These are phyloP conservation scores for Dendrolimus kikuchii DNA, from an alignment of 1,140 invertebrate genomes.

Conservation along the genomic window DNA sequence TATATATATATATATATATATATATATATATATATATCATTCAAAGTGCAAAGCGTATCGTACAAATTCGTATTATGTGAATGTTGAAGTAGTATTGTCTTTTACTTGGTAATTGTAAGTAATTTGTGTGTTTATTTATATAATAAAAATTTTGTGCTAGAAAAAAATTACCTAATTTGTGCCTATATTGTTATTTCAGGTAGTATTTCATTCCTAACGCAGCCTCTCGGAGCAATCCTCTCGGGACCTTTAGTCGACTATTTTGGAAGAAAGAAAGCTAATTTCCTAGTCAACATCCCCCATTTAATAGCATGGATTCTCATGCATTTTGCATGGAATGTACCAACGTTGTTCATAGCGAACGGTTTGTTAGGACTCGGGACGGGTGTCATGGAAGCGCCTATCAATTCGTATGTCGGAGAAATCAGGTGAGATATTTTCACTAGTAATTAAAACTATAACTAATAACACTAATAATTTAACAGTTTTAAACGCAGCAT, in stretches of 20 bases:
- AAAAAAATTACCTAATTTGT: too few relatives aligned
- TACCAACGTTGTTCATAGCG: slow-evolving; percentile 52
- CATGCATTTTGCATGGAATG: slow-evolving; percentile 72
- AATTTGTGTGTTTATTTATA: too few relatives aligned
- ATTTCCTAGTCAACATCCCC: slow-evolving; percentile 79
- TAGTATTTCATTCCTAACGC: slow-evolving; percentile 79
- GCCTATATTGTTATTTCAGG: slow-evolving; percentile 64
- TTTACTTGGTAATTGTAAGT: too few relatives aligned
- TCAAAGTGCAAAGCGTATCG: too few relatives aligned
- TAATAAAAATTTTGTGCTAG: too few relatives aligned
- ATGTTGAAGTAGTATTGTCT: too few relatives aligned
- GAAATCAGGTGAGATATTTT: slow-evolving; percentile 61
- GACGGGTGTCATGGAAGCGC: slow-evolving; percentile 72
- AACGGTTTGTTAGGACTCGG: slow-evolving; percentile 62
- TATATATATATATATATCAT: too few relatives aligned
- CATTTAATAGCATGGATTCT: slow-evolving; percentile 79
- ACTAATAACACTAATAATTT: neutral
- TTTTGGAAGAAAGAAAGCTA: slow-evolving; percentile 77
- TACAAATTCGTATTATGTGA: too few relatives aligned
- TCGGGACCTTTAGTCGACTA: slow-evolving; percentile 79
- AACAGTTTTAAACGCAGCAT: neutral
- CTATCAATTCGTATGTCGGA: slow-evolving; percentile 73
- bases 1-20: too few relatives aligned
- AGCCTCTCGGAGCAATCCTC: slow-evolving; percentile 78
- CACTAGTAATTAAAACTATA: neutral